These are phyloP conservation scores for Brachystomella parvula DNA, from an alignment of 1,140 invertebrate species.

Conservation along the genomic window DNA sequence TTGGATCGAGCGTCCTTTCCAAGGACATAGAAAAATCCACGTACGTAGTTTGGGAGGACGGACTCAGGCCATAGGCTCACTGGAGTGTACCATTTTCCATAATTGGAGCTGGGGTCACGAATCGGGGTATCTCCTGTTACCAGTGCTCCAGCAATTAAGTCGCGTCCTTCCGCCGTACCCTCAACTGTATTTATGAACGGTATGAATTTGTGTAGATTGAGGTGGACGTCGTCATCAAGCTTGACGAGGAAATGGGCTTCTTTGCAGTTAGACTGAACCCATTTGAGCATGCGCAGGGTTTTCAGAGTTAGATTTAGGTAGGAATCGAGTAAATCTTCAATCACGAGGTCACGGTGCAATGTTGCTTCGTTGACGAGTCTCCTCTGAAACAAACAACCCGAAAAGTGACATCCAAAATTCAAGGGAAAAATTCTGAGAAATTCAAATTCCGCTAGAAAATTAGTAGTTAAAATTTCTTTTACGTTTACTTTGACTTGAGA, in stretches of 20 bases:
- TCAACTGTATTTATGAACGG: constrained; percentile 28
- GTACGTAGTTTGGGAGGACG: constrained; percentile 34
- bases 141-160: background rate
- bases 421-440: background rate
- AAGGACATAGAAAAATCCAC: constrained; percentile 56
- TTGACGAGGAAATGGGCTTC: constrained; percentile 43
- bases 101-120: background rate
- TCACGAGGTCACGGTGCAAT: constrained; percentile 41
- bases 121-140: constrained; percentile 5
- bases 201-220: constrained; percentile 40
- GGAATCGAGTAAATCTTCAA: constrained; percentile 43
- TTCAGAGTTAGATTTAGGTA: constrained; percentile 48
- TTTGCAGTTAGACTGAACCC: constrained; percentile 40
- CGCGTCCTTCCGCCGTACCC: constrained; percentile 6
- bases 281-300: constrained; percentile 43
- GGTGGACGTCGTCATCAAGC: constrained; percentile 47
- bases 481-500: too few relatives aligned
- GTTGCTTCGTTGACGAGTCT: constrained; percentile 1
- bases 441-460: background rate
- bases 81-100: constrained; percentile 31
- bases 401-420: background rate
- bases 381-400: background rate
- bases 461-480: too few relatives aligned
- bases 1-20: constrained; percentile 56
- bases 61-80: constrained; percentile 14